Evolutionary conservation across 1,140 invertebrate genomes (phyloP), one percentile per base, ranked within the genome.

Genomic region (Yoshiicerus persimilis): DNA sequence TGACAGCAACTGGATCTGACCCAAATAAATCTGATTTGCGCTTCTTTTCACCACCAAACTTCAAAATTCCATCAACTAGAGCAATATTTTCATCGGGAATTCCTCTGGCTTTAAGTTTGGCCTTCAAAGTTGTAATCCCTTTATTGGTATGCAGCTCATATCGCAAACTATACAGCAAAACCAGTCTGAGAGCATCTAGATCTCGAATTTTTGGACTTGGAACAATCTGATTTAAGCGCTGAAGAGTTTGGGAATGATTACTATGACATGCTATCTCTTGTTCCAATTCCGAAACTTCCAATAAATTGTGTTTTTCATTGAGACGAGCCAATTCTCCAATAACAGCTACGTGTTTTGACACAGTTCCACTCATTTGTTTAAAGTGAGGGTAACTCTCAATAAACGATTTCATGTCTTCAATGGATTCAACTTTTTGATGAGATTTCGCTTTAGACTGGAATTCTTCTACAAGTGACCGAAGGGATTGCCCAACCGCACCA

Each of bases 371-470:
- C 95, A 99, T 98, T 95, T 99, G 99, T 93, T 99, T 99, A 92
- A 99, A 99, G 90, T 99, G 96, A 0, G 99, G 99, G 94, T 99
- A 99, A 20, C 96, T 96, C 92, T 99, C 99, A 13, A 99, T 97
- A 94, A 99, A 99, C 91, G 96, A 96, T n/a, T 80, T 80, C 98
- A 99, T 99, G 92, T 99, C 99, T 0, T 96, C 95, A 91, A 99
- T 99, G 89, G 97, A 99, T 94, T 99, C 99, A 4, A 99, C 96
- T 94, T 99, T 99, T 92, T 99, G 97, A 90, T 97, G 96, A 91
- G 96, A 97, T 92, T 99, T 88, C 3, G 97, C 97, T 93, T 98
- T 98, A 89, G 94, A 96, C 93, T 99, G 98, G 93, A 99, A 99
- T 90, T 99, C 97, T 85, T 99, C 98, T 96, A 99, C 99, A 34